These are phyloP conservation scores for Narcine bancroftii DNA, from an alignment of 2,113 vertebrate species.

Conservation along the genomic window DNA sequence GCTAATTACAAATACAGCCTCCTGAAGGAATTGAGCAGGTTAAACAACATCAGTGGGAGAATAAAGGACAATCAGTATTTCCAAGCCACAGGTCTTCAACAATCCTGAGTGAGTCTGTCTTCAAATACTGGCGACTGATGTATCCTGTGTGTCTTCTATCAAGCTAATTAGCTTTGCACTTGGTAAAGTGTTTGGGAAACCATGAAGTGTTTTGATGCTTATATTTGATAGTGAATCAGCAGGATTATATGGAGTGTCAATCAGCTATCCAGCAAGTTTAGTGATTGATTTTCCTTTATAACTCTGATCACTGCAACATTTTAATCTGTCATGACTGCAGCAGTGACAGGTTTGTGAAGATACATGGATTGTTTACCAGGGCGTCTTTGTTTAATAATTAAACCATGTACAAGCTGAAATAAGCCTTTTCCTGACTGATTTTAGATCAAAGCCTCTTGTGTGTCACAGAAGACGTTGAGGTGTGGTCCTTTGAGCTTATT, in stretches of 20 bases:
- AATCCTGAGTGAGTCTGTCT: too few species aligned
- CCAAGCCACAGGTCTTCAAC: too few species aligned
- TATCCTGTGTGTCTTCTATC: too few species aligned
- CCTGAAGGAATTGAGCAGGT: too few species aligned
- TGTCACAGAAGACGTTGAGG: neutral
- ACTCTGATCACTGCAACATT: neutral
- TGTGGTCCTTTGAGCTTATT: neutral
- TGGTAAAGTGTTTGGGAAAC: neutral
- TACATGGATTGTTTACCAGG: conserved; percentile 38
- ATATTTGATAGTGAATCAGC: neutral
- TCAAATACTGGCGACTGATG: too few species aligned
- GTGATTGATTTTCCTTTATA: neutral
- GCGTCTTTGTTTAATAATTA: conserved; percentile 53
- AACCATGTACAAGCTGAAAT: conserved; percentile 38
- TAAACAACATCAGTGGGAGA: too few species aligned
- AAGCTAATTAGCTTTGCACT: too few species aligned
- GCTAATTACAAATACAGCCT: too few species aligned
- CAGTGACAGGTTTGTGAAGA: neutral
- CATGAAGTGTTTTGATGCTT: neutral
- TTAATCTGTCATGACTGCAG: neutral
- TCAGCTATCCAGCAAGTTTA: neutral
- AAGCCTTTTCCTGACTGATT: neutral
- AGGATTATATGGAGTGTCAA: too few species aligned
- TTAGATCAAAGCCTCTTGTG: neutral
- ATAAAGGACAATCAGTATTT: too few species aligned